Conservation (phyloP, 2,797 vertebrate species). For the Zalophus californianus region DNA sequence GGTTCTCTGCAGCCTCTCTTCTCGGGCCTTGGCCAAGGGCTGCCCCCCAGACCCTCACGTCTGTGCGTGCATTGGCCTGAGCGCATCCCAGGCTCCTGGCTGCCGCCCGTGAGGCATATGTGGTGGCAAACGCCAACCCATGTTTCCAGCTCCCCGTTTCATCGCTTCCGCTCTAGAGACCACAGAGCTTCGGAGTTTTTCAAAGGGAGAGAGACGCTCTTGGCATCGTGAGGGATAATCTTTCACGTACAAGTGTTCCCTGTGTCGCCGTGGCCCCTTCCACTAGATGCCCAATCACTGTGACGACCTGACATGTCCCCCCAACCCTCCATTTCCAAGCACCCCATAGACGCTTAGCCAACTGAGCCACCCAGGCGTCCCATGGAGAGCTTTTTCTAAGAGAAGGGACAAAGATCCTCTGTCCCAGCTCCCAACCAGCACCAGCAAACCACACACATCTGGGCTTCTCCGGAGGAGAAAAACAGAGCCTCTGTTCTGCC, state of each 20-base stretch:
- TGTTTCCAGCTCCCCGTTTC: neutral
- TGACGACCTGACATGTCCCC: neutral
- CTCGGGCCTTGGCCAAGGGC: neutral
- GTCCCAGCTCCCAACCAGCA: neutral
- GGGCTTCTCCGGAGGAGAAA: neutral
- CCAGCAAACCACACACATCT: neutral
- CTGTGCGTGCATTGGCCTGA: neutral
- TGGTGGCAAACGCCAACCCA: neutral
- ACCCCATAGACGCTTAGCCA: neutral
- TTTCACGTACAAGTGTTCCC: neutral
- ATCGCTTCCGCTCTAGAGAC: neutral
- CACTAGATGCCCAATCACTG: neutral
- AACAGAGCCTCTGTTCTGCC: neutral
- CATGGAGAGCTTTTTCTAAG: neutral
- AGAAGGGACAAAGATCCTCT: neutral
- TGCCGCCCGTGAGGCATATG: rapidly evolving
- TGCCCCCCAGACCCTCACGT: neutral
- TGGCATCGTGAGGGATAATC: neutral
- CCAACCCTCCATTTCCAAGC: neutral
- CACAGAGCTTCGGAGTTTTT: neutral
- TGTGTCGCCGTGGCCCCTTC: neutral
- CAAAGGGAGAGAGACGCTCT: neutral
- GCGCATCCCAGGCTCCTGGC: no score
- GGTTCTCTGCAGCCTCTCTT: neutral
- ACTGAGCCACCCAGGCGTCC: neutral